phyloP scores from a whole-genome alignment of 1,140 invertebrate genomes.

The Coelopa frigida region DNA sequence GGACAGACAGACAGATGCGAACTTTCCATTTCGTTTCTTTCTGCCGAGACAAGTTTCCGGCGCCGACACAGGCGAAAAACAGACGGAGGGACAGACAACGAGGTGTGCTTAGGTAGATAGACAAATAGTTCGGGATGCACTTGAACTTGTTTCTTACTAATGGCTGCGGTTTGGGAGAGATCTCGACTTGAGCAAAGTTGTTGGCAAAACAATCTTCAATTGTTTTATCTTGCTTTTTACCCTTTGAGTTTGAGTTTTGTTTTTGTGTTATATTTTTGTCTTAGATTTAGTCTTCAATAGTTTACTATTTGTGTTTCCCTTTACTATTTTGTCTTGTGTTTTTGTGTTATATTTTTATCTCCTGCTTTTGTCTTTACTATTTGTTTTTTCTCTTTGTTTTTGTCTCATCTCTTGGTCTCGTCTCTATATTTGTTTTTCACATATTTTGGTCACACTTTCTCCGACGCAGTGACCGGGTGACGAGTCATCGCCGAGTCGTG shows the following conservation, averaged over 20 bases:
- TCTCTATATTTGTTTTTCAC: background rate
- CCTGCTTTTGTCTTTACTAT: background rate
- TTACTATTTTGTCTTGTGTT: constrained; percentile 1
- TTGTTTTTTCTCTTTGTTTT: background rate
- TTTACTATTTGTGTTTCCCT: background rate
- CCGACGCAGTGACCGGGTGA: no score
- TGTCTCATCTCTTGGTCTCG: no score
- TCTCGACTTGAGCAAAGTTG: background rate
- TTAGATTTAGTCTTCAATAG: no score
- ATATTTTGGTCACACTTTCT: background rate
- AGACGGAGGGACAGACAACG: background rate
- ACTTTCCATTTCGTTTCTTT: no score
- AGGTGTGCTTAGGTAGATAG: background rate
- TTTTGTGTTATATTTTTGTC: constrained; percentile 1
- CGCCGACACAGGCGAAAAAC: no score
- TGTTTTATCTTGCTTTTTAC: background rate
- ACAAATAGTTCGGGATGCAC: constrained; percentile 7
- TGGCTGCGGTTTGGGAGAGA: background rate
- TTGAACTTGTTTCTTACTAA: constrained; percentile 14
- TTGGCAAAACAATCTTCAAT: no score
- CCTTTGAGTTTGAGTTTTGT: background rate
- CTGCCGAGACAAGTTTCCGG: no score
- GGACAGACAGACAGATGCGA: no score
- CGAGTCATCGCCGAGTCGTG: no score
- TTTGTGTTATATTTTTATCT: background rate